Evolutionary conservation across 2,888 invertebrate genomes (phyloP).

Genomic region (Onthophagus sagittarius): DNA sequence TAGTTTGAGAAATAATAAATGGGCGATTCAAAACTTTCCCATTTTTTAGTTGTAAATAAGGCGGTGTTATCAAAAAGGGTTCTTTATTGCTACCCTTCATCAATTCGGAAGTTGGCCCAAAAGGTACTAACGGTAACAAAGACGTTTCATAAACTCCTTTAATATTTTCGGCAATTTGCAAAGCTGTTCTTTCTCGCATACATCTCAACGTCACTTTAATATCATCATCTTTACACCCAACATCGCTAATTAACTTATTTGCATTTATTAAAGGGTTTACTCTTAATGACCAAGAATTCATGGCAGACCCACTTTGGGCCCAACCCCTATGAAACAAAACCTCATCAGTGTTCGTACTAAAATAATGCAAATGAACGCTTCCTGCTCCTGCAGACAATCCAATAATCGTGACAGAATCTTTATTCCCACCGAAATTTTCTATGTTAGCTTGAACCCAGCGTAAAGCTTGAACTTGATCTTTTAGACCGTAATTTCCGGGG

Average conservation of each 20-base stretch:
- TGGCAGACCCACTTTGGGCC: constrained; percentile 63
- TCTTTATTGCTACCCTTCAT: background rate
- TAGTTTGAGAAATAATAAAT: constrained; percentile 14
- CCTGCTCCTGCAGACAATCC: constrained; percentile 69
- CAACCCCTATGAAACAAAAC: constrained; percentile 57
- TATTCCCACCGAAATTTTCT: constrained; percentile 62
- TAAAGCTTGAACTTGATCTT: constrained; percentile 65
- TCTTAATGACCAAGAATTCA: constrained; percentile 50
- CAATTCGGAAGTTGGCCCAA: constrained; percentile 63
- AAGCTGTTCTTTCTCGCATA: constrained; percentile 56
- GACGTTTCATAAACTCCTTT: background rate
- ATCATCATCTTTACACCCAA: constrained; percentile 57
- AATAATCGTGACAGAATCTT: constrained; percentile 58
- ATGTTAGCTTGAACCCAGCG: constrained; percentile 65
- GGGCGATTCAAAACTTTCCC: background rate
- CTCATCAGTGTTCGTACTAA: constrained; percentile 34
- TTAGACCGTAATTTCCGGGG: constrained; percentile 65
- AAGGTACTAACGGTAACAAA: constrained; percentile 59
- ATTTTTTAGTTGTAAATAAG: constrained; percentile 2
- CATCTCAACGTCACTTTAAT: constrained; percentile 50
- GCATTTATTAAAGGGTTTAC: constrained; percentile 55
- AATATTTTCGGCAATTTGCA: constrained; percentile 54
- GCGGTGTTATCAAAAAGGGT: background rate
- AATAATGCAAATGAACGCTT: constrained; percentile 65
- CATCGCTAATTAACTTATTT: constrained; percentile 52